Evolutionary conservation across 2,113 vertebrate genomes (phyloP).

Genomic region (Sebastes schlegelii): DNA sequence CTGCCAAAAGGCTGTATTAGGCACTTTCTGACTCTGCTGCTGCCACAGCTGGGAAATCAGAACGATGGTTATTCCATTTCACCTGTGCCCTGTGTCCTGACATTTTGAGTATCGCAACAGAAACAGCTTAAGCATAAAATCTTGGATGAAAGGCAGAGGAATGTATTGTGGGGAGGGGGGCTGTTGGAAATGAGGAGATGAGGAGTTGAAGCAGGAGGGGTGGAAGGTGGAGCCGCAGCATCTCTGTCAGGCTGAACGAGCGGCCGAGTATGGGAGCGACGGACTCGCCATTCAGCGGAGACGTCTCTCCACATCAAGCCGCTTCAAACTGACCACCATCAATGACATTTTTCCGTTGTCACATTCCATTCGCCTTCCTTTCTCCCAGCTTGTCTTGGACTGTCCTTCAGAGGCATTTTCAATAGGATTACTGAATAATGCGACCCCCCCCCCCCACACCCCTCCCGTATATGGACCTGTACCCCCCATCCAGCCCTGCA

Average conservation of each 20-base stretch:
- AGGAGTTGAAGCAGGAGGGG: slow-evolving; percentile 13
- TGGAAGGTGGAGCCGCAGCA: slow-evolving; percentile 39
- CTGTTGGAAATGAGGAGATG: slow-evolving; percentile 11
- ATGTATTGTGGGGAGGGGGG: slow-evolving; percentile 22
- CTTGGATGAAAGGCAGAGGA: slow-evolving; percentile 52
- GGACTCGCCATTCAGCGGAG: slow-evolving; percentile 64
- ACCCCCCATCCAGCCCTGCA: slow-evolving; percentile 64
- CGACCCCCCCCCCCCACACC: slow-evolving; percentile 43
- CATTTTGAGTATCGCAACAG: slow-evolving; percentile 36
- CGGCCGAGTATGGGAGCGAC: not conserved
- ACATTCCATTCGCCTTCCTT: slow-evolving; percentile 84
- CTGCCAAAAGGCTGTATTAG: not conserved
- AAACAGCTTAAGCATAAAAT: slow-evolving; percentile 54
- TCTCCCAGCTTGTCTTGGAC: slow-evolving; percentile 79
- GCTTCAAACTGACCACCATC: slow-evolving; percentile 82
- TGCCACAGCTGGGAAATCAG: slow-evolving; percentile 21
- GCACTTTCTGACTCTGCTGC: not conserved
- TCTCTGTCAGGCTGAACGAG: slow-evolving; percentile 47
- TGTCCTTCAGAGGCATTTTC: slow-evolving; percentile 84
- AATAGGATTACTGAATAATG: slow-evolving; percentile 89
- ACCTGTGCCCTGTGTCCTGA: slow-evolving; percentile 41
- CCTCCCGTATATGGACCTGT: slow-evolving; percentile 77
- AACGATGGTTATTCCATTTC: slow-evolving; percentile 61
- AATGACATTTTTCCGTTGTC: slow-evolving; percentile 84
- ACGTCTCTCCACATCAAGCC: slow-evolving; percentile 77